A percentile compares a stretch with the other conserved stretches of the same genome.
Evolutionary conservation across 2,113 vertebrate genomes (phyloP).

Genomic region (Labeo rohita): DNA sequence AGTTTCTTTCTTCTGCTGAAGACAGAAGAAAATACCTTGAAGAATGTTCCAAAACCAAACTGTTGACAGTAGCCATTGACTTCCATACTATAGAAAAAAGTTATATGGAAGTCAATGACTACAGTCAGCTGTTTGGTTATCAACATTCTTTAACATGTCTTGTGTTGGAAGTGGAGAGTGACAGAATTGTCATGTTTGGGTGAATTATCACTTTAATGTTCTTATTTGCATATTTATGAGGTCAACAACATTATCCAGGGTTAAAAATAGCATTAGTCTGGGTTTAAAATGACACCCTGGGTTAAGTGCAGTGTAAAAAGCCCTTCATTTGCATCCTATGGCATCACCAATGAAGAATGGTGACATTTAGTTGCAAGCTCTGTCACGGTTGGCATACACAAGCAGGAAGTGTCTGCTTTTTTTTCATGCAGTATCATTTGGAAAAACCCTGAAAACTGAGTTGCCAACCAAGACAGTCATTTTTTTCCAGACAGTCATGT

Average conservation of each 20-base stretch:
- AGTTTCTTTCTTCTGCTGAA: background rate
- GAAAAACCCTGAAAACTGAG: background rate
- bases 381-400: background rate
- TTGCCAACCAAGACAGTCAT: background rate
- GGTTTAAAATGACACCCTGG: background rate
- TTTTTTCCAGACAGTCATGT: background rate
- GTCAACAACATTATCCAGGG: background rate
- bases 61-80: background rate
- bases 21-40: background rate
- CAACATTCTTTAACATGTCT: background rate
- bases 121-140: background rate
- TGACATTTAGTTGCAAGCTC: background rate
- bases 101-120: background rate
- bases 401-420: background rate
- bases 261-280: background rate
- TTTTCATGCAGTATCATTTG: background rate
- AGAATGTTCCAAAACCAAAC: background rate
- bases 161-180: background rate
- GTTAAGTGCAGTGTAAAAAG: background rate
- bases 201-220: background rate
- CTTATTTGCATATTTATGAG: background rate
- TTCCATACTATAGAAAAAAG: no score
- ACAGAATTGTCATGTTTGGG: no score
- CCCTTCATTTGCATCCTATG: background rate
- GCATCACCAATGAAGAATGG: background rate